These are phyloP conservation scores for Callyntrura sp. DNA, from an alignment of 2,888 invertebrate species.

Conservation along the genomic window DNA sequence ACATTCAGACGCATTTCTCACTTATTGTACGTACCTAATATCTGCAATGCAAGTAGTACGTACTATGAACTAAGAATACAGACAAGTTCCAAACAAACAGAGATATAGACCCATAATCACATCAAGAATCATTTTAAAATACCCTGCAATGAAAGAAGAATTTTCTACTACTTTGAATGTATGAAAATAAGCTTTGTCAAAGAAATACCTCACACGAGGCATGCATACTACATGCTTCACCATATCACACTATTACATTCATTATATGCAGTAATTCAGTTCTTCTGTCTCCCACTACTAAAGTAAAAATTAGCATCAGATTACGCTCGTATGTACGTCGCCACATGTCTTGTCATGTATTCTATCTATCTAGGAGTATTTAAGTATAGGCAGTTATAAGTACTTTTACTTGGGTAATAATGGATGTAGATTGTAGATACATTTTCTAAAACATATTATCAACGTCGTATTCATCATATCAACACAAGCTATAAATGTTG, in stretches of 20 bases:
- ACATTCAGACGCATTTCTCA: not conserved
- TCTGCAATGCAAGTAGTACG: no score
- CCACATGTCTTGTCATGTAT: no score
- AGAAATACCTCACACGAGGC: not conserved
- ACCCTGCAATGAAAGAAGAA: conserved; percentile 3
- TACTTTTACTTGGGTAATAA: not conserved
- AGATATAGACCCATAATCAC: conserved; percentile 29
- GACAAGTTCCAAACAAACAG: conserved; percentile 53
- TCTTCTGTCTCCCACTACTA: not conserved
- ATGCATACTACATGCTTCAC: not conserved
- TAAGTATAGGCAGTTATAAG: not conserved
- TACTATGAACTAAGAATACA: no score
- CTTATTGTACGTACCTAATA: not conserved
- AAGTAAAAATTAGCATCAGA: not conserved
- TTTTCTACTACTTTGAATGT: conserved; percentile 16
- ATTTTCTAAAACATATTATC: conserved; percentile 34
- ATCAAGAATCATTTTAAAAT: conserved; percentile 56
- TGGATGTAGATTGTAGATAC: not conserved
- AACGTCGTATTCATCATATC: conserved; percentile 12
- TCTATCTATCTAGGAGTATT: not conserved
- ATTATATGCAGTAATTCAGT: no score
- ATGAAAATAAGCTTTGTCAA: conserved; percentile 31
- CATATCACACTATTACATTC: not conserved
- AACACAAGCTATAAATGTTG: conserved; percentile 18
- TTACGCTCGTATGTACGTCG: not conserved